Evolutionary conservation across 2,888 invertebrate species (phyloP).

Genomic region (Belgica antarctica): DNA sequence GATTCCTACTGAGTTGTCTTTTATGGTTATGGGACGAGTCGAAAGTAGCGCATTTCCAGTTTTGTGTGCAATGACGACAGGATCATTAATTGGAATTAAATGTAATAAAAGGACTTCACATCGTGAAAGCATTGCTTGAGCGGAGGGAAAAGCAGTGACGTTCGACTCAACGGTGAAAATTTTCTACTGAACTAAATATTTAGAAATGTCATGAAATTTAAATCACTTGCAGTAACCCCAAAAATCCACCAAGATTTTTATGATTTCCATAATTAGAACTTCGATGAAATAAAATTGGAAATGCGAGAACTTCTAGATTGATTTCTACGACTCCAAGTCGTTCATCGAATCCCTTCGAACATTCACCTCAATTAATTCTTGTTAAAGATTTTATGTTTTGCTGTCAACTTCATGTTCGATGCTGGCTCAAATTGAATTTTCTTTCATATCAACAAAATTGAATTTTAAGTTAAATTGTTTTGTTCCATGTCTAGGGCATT

Average conservation of each 20-base stretch:
- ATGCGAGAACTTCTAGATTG: not conserved
- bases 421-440: conserved; percentile 27
- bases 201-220: not conserved
- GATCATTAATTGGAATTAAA: conserved; percentile 25
- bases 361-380: conserved; percentile 19
- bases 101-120: not conserved
- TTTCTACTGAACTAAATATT: too few species aligned
- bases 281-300: not conserved
- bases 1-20: conserved; percentile 19
- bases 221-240: not conserved
- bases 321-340: not conserved
- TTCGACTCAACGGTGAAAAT: too few species aligned
- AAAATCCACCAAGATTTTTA: not conserved
- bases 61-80: conserved; percentile 7
- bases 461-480: not conserved
- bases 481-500: not conserved
- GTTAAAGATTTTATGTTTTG: conserved; percentile 22
- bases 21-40: conserved; percentile 30
- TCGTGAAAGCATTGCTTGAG: too few species aligned
- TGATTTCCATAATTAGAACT: conserved; percentile 21
- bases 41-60: conserved; percentile 6
- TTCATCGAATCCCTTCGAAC: not conserved
- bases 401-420: conserved; percentile 12
- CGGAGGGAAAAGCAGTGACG: too few species aligned
- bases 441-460: conserved; percentile 7